phyloP scores from a whole-genome alignment of 2,797 vertebrate species.

The Alcedo atthis region DNA sequence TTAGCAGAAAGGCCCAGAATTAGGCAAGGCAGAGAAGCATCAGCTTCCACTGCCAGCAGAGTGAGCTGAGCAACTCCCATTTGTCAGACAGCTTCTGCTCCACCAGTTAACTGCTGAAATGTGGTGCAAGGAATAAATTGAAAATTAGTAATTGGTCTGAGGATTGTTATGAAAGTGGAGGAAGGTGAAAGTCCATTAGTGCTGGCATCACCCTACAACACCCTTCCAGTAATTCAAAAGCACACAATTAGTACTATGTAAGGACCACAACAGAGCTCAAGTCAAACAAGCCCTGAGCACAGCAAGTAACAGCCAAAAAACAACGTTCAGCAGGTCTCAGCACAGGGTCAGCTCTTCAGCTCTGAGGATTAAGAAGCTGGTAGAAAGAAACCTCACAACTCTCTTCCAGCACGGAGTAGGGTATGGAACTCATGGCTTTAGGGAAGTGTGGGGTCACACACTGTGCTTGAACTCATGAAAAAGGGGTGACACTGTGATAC shows the following conservation, averaged over 20 bases:
- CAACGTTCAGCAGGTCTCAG: not conserved
- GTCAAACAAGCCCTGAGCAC: not conserved
- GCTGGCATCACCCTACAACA: not conserved
- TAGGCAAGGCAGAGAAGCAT: not conserved
- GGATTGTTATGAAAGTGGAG: not conserved
- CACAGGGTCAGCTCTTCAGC: not conserved
- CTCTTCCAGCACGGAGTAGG: not conserved
- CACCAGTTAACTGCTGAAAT: not conserved
- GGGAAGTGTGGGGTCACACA: not conserved
- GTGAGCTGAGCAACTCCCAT: not conserved
- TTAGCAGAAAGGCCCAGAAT: not conserved
- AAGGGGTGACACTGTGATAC: not conserved
- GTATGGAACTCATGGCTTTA: not conserved
- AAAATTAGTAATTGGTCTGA: not conserved
- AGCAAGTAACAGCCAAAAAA: not conserved
- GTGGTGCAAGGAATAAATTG: not conserved
- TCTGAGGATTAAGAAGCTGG: not conserved
- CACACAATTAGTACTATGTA: not conserved
- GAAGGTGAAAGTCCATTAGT: not conserved
- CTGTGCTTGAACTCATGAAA: not conserved
- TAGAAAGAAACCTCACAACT: not conserved
- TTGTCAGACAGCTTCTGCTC: not conserved
- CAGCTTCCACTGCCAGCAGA: accelerated
- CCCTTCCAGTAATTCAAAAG: constrained; percentile 41
- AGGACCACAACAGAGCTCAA: not conserved